Percentiles rank a stretch among this genome's conserved stretches.
Conservation (phyloP, 2,113 vertebrate genomes). For the Ictidomys tridecemlineatus region DNA sequence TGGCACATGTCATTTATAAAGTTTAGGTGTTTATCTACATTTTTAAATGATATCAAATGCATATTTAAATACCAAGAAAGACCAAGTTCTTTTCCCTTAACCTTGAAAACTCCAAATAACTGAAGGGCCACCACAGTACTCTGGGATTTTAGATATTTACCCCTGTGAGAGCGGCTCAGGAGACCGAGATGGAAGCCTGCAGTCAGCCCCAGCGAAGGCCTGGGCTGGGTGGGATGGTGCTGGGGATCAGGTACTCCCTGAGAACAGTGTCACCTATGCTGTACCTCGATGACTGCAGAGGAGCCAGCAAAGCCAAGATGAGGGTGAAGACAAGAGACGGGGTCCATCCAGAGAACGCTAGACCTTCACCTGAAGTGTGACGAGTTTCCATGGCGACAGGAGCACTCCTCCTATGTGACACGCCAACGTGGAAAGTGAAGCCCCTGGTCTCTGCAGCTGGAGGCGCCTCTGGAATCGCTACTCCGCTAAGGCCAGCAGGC, state of each 20-base stretch:
- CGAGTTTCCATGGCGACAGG: background rate
- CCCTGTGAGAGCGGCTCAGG: rapidly evolving
- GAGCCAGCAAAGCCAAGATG: background rate
- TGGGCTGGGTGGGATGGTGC: no score
- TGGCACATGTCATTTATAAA: background rate
- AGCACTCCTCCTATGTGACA: background rate
- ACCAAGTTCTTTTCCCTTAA: background rate
- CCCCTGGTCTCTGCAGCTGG: background rate
- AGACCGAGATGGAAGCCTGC: rapidly evolving
- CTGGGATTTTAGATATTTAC: background rate
- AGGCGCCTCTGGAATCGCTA: background rate
- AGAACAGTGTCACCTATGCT: background rate
- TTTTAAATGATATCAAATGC: background rate
- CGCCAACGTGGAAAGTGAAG: background rate
- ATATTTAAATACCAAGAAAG: background rate
- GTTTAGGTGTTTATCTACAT: background rate
- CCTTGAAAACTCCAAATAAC: constrained; percentile 5
- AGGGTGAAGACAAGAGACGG: background rate
- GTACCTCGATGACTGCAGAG: background rate
- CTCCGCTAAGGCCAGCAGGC: background rate
- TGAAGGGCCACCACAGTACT: background rate
- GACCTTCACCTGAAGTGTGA: background rate
- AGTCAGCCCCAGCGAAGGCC: background rate
- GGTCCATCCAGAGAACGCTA: background rate
- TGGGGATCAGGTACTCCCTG: no score